phyloP scores from a whole-genome alignment of 1,140 invertebrate species.

The Drosophila pandora region DNA sequence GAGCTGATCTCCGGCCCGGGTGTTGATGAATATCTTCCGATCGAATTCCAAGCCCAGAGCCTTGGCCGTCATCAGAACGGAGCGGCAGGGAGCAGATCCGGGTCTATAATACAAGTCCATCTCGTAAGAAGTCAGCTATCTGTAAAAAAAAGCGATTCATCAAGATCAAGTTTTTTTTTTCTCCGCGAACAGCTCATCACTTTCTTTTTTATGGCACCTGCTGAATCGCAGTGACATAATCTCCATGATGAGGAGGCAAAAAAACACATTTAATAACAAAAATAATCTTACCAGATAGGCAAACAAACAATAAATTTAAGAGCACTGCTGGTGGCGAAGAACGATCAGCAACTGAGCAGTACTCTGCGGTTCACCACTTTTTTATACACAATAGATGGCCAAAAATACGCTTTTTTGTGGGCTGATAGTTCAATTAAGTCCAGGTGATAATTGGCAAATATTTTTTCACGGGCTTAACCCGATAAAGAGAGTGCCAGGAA shows the following conservation, averaged over 20 bases:
- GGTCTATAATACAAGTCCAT: slow-evolving; percentile 87
- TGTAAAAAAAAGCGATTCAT: slow-evolving; percentile 15
- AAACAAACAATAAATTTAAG: neutral
- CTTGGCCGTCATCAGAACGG: slow-evolving; percentile 84
- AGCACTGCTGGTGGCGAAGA: slow-evolving; percentile 23
- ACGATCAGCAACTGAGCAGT: slow-evolving; percentile 36
- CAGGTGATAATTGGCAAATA: slow-evolving; percentile 47
- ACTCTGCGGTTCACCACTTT: neutral
- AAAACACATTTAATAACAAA: slow-evolving; percentile 12
- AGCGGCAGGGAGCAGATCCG: slow-evolving; percentile 88
- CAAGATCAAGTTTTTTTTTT: slow-evolving; percentile 5
- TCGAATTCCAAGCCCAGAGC: slow-evolving; percentile 84
- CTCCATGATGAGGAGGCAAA: slow-evolving; percentile 14
- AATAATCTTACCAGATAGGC: slow-evolving; percentile 18
- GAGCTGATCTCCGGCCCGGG: slow-evolving; percentile 86
- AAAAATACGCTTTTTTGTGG: slow-evolving; percentile 3
- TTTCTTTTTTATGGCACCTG: slow-evolving; percentile 37
- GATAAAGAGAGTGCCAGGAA: neutral
- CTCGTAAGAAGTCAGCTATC: neutral
- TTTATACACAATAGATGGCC: slow-evolving; percentile 31
- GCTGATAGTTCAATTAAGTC: slow-evolving; percentile 51
- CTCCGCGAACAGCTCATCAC: slow-evolving; percentile 26
- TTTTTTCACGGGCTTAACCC: slow-evolving; percentile 11
- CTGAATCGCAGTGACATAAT: slow-evolving; percentile 29
- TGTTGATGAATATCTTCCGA: slow-evolving; percentile 84